Evolutionary conservation across 1,140 invertebrate genomes (phyloP).

Genomic region (Tetramorium parvispinum): DNA sequence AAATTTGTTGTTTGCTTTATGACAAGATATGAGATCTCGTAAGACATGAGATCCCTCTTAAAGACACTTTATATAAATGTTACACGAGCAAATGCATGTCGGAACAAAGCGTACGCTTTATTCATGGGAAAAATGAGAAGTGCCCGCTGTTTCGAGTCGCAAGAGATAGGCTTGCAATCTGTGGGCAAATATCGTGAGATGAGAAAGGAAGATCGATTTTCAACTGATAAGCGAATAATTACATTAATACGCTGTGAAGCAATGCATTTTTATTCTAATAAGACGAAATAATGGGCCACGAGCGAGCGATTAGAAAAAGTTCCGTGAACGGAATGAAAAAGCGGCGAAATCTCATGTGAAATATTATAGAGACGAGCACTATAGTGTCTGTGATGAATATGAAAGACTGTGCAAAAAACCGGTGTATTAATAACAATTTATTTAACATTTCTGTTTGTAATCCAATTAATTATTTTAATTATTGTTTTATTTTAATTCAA

Average conservation of each 20-base stretch:
- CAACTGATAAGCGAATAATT: slow-evolving; percentile 23
- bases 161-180: slow-evolving; percentile 14
- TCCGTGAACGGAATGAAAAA: slow-evolving; percentile 19
- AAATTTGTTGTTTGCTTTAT: not conserved
- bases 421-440: not conserved
- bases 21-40: not conserved
- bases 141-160: not conserved
- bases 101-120: not conserved
- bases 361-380: not conserved
- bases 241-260: not conserved
- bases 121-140: slow-evolving; percentile 21
- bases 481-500: slow-evolving; percentile 5
- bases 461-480: not conserved
- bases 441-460: not conserved
- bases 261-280: slow-evolving; percentile 25
- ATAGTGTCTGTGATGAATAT: not conserved
- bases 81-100: slow-evolving; percentile 19
- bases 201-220: slow-evolving; percentile 39
- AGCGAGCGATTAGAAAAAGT: slow-evolving; percentile 20
- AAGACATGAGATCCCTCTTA: not conserved
- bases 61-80: slow-evolving; percentile 28
- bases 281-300: not conserved
- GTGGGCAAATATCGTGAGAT: slow-evolving; percentile 42
- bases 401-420: not conserved
- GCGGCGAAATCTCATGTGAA: not conserved